Evolutionary conservation across 1,140 invertebrate species (phyloP).

Genomic region (Rhopalosiphum maidis): DNA sequence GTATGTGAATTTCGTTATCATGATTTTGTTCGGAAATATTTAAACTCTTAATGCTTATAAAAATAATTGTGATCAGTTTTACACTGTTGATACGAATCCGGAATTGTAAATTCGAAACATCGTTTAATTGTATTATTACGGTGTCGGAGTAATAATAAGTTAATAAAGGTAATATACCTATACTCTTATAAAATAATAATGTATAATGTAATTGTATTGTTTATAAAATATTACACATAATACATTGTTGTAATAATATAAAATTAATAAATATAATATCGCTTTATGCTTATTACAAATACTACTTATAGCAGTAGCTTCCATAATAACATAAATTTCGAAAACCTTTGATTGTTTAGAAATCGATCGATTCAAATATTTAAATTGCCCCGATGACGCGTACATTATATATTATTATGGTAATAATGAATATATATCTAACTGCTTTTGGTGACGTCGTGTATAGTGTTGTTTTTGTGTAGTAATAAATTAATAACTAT

Average conservation of each 20-base stretch:
- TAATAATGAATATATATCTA: background rate
- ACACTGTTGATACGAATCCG: no score
- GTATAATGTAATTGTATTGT: no score
- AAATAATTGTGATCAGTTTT: no score
- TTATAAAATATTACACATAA: background rate
- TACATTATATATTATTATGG: no score
- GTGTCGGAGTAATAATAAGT: no score
- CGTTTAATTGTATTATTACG: no score
- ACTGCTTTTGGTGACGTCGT: background rate
- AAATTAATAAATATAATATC: background rate
- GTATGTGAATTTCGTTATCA: no score
- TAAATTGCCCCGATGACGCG: background rate
- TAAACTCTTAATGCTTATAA: no score
- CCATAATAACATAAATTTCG: background rate
- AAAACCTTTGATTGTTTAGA: background rate
- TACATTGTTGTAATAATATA: background rate
- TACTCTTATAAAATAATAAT: no score
- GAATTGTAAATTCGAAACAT: no score
- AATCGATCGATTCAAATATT: background rate
- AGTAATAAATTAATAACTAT: conserved; percentile 1
- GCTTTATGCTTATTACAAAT: background rate
- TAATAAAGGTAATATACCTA: no score
- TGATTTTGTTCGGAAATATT: no score
- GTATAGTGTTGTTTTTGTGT: background rate
- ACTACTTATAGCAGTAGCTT: background rate